Evolutionary conservation across 2,888 invertebrate species (phyloP).

Genomic region (Lathronympha strigana): DNA sequence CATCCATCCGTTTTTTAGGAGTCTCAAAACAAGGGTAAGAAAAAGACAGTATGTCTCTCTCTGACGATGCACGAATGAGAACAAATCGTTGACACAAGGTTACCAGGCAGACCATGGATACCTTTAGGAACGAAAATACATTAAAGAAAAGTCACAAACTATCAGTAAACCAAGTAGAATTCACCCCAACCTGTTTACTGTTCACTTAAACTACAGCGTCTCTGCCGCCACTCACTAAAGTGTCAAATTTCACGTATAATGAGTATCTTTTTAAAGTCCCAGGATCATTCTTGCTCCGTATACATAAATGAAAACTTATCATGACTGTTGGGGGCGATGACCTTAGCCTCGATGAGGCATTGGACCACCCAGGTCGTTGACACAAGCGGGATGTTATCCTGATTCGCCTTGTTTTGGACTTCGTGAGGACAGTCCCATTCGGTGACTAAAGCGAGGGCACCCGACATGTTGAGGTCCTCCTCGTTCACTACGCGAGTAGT

Average conservation of each 20-base stretch:
- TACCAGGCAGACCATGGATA: too few species aligned
- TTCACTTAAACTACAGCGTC: conserved; percentile 46
- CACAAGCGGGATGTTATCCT: conserved; percentile 86
- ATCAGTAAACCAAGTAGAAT: not conserved
- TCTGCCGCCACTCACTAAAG: conserved; percentile 58
- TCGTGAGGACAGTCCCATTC: conserved; percentile 86
- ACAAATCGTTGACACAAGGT: too few species aligned
- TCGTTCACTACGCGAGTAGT: conserved; percentile 77
- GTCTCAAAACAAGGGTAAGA: too few species aligned
- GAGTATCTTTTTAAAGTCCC: conserved; percentile 79
- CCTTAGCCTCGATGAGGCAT: conserved; percentile 85
- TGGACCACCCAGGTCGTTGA: conserved; percentile 89
- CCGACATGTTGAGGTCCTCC: conserved; percentile 74
- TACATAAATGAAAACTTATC: conserved; percentile 82
- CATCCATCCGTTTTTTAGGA: too few species aligned
- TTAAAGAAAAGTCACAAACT: not conserved
- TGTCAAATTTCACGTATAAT: conserved; percentile 80
- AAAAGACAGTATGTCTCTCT: too few species aligned
- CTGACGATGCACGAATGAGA: too few species aligned
- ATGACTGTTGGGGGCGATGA: conserved; percentile 77
- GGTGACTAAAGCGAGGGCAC: conserved; percentile 83
- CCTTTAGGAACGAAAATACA: not conserved
- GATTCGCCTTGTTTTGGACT: conserved; percentile 80
- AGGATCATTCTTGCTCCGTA: conserved; percentile 81
- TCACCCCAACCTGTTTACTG: not conserved